These are phyloP conservation scores for Ceyx erithaca DNA, from an alignment of 2,797 vertebrate genomes.

Conservation along the genomic window DNA sequence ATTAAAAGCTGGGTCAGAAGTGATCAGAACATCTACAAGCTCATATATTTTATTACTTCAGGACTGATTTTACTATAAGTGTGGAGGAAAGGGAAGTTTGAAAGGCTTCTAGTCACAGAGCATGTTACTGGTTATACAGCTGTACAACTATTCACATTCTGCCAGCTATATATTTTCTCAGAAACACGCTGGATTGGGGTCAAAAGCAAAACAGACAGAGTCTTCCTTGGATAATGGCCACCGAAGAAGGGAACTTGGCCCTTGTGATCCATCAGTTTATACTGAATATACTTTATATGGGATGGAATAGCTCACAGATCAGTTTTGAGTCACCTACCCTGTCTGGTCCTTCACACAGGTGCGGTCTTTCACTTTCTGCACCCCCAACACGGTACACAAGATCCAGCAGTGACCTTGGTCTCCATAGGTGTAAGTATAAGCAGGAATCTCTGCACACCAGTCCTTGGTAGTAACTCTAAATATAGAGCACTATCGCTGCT, in stretches of 20 bases:
- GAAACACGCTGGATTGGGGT: not conserved
- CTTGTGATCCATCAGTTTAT: not conserved
- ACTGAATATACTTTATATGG: not conserved
- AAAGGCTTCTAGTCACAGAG: not conserved
- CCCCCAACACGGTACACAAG: not conserved
- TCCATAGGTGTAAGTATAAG: not conserved
- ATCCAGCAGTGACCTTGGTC: not conserved
- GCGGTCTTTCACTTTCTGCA: not conserved
- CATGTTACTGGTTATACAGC: accelerated
- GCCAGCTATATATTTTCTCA: not conserved
- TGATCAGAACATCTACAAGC: not conserved
- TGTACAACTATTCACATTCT: not conserved
- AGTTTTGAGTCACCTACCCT: not conserved
- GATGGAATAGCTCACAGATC: not conserved
- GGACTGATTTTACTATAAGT: not conserved
- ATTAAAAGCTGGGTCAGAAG: not conserved
- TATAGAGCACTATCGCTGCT: not conserved
- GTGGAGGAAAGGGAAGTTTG: not conserved
- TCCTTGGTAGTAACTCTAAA: not conserved
- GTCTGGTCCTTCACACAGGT: not conserved
- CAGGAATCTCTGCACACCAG: not conserved
- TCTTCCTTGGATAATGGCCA: not conserved
- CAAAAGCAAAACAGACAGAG: not conserved
- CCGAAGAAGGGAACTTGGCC: not conserved
- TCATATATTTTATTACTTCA: not conserved